Evolutionary conservation across 2,888 invertebrate species (phyloP), one percentile per base, ranked within the genome.

Genomic region (Aromia moschata): DNA sequence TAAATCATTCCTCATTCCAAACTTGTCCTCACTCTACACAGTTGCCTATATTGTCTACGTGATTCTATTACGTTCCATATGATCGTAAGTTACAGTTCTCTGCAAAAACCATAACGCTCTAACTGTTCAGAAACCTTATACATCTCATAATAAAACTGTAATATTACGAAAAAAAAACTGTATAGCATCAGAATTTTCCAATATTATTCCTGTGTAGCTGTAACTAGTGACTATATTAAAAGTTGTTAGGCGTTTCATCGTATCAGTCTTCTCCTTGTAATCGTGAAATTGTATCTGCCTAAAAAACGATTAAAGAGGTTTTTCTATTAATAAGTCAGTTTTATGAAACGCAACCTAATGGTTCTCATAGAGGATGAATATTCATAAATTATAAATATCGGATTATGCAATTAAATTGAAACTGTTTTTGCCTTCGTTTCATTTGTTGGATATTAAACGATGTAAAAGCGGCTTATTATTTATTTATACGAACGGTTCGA

Each of bases 301-400:
- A 40, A 40, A 40, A 40, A 16, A 40, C 17, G 5, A 40, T 40
- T 43, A 20, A 43, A 25, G 9, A n/a, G 7, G 43, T 43, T 43
- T 43, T 43, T 25, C 43, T 43, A 43, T 20, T 43, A 43, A 43
- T 20, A 43, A 43, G 25, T 43, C 25, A 43, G 43, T 25, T 43
- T 20, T 25, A 7, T 43, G 20, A 43, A 43, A 43, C 4, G 11
- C 18, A 18, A 20, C 41, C 18, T 41, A 7, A 25, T 11, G 20
- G 18, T 41, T 43, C 25, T 25, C 7, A 9, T n/a, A 7, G 17
- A 20, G 10, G 9, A 25, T 20, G 25, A 43, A 43, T 25, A 43
- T 43, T 43, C 43, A 43, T 25, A 14, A 33, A 43, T 18, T 25
- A 43, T 25, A 14, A 33, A 43, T 18, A 25, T 20, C 43, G 14